These are phyloP conservation scores for Cerastoderma edule DNA, from an alignment of 2,888 invertebrate genomes.

Conservation along the genomic window DNA sequence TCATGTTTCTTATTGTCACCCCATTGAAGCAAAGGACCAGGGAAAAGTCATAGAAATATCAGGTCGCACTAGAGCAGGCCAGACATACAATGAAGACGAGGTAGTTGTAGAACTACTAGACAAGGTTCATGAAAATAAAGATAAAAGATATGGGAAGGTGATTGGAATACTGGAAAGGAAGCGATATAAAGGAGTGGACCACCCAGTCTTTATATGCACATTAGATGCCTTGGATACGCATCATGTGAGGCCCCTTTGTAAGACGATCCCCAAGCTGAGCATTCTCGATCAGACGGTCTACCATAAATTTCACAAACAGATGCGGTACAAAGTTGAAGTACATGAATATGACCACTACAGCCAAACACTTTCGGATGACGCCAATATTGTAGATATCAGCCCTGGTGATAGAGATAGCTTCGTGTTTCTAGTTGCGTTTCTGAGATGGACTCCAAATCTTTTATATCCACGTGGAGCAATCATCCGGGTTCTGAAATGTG, in stretches of 20 bases:
- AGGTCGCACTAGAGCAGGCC: slow-evolving; percentile 65
- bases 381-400: slow-evolving; percentile 38
- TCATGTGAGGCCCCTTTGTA: slow-evolving; percentile 67
- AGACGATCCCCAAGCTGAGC: slow-evolving; percentile 71
- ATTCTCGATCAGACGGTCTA: slow-evolving; percentile 39
- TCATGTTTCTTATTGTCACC: slow-evolving; percentile 58
- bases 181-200: slow-evolving; percentile 42
- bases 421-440: slow-evolving; percentile 65
- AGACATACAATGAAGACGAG: slow-evolving; percentile 64
- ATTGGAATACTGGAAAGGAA: slow-evolving; percentile 51
- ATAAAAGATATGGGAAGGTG: slow-evolving; percentile 60
- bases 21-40: slow-evolving; percentile 35
- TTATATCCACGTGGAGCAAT: slow-evolving; percentile 68
- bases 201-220: slow-evolving; percentile 66
- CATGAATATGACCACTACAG: slow-evolving; percentile 55
- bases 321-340: slow-evolving; percentile 50
- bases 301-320: slow-evolving; percentile 10
- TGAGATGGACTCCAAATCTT: slow-evolving; percentile 57
- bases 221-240: slow-evolving; percentile 62
- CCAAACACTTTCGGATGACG: slow-evolving; percentile 17
- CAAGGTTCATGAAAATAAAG: slow-evolving; percentile 30
- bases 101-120: slow-evolving; percentile 64
- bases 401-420: slow-evolving; percentile 58
- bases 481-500: slow-evolving; percentile 55
- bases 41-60: slow-evolving; percentile 59